Base-by-base conservation (phyloP, 2,888 invertebrate genomes). In the Eretmocerus hayati region DNA sequence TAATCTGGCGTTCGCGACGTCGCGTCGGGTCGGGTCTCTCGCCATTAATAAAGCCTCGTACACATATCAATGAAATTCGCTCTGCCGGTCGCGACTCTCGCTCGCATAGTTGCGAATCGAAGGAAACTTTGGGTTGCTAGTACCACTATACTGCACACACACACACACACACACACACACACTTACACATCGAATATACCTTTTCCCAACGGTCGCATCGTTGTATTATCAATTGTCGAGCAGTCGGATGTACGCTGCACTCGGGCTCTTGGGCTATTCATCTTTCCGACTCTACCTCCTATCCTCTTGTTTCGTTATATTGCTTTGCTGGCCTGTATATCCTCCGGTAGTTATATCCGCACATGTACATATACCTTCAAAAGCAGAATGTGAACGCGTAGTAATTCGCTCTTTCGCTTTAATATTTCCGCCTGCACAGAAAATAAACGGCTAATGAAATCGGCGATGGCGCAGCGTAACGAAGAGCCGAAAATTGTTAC, bases 221-320 rank as follows among this genome's bases (percentile, higher is more conserved):
- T 15, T 20, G 49, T 36, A 42, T 42, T 32, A 42, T 45, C 49
- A 50, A 45, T 50, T 50, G 41, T 23, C 42, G 45, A 18, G 26
- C 40, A 20, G 33, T 15, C 22, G 42, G 20, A 15, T 22, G 15
- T 38, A 22, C 35, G 48, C 40, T 30, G 16, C 30, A 4, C 8
- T 30, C 21, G 41, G n/a, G n/a, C 8, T 23, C 19, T 22, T 19
- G 6, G 32, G 36, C 47, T 42, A 42, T 47, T 47, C 47, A 42
- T 47, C 47, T 44, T 21, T 30, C n/a, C 44, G 5, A n/a, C 19
- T 2, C 19, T 22, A 11, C 20, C 35, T 35, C 5, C 35, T 16
- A 18, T 39, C 20, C 39, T 20, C 35, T 16, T 16, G 22, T 33
- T 4, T 40, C 8, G 18, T 2, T 35, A 35, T n/a, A n/a, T n/a